These are phyloP conservation scores for Hyposmocoma kahamanoa DNA, from an alignment of 1,140 invertebrate genomes.

Conservation along the genomic window DNA sequence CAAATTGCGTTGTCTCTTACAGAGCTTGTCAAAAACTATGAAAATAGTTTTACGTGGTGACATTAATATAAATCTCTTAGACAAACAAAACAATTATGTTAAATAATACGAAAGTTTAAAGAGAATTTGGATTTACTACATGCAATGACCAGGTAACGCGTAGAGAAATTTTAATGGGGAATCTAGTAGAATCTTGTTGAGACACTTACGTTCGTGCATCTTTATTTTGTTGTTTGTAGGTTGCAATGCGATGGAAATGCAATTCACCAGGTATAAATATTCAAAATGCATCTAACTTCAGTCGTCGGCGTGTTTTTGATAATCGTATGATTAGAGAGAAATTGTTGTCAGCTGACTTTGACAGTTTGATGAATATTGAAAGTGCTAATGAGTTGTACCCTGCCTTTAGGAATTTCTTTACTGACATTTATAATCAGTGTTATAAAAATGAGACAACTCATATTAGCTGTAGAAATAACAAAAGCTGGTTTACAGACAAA, in stretches of 20 bases:
- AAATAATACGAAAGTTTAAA: conserved; percentile 6
- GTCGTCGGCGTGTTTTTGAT: background rate
- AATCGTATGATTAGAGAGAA: background rate
- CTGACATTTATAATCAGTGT: conserved; percentile 4
- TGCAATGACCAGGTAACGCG: conserved; percentile 4
- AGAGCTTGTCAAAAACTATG: background rate
- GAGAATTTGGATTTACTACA: background rate
- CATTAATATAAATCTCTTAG: conserved; percentile 9
- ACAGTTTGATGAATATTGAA: background rate
- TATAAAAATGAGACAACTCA: background rate
- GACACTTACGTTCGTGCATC: conserved; percentile 2
- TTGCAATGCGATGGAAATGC: too few relatives aligned
- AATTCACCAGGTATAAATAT: too few relatives aligned
- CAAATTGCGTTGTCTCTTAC: background rate
- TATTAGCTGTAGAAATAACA: background rate
- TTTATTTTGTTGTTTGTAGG: too few relatives aligned
- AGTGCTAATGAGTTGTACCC: background rate
- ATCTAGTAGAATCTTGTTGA: conserved; percentile 4
- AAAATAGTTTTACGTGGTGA: conserved; percentile 5
- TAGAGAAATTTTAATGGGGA: conserved; percentile 1
- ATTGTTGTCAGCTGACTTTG: background rate
- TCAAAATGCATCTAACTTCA: too few relatives aligned
- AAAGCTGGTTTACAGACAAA: background rate
- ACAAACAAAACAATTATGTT: background rate
- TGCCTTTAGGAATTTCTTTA: background rate